A percentile compares a stretch with the other conserved stretches of the same genome.
phyloP scores from a whole-genome alignment of 2,797 vertebrate genomes.

The Poliocrania exsul region DNA sequence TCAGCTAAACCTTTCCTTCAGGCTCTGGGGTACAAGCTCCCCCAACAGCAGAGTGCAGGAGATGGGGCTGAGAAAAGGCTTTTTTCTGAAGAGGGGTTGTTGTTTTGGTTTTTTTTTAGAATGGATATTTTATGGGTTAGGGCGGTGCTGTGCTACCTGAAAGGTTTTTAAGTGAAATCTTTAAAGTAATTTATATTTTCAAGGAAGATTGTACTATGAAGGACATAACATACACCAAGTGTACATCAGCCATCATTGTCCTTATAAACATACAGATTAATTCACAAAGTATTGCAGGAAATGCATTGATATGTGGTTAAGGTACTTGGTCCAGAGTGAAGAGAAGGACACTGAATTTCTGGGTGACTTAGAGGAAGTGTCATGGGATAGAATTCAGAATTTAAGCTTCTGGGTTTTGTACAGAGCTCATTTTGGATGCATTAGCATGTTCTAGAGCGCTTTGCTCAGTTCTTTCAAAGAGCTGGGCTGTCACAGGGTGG shows the following conservation, averaged over 20 bases:
- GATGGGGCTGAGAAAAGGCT: neutral
- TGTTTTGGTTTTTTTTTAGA: neutral
- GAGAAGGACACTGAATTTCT: neutral
- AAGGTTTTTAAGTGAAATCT: neutral
- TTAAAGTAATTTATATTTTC: neutral
- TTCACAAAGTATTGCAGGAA: neutral
- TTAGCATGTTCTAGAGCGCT: neutral
- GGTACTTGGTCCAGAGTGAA: neutral
- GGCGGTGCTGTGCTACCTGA: neutral
- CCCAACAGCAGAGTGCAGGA: neutral
- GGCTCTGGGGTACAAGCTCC: accelerated
- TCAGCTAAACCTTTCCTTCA: neutral
- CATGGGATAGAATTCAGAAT: neutral
- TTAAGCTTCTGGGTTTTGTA: neutral
- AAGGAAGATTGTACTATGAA: neutral
- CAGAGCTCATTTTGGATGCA: neutral
- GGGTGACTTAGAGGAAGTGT: neutral
- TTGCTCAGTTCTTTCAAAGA: neutral
- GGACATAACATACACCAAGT: neutral
- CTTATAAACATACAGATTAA: neutral
- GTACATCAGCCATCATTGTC: neutral
- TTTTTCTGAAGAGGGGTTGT: neutral
- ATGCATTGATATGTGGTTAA: accelerated
- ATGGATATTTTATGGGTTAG: neutral
- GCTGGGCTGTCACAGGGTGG: neutral